Evolutionary conservation across 2,797 vertebrate genomes (phyloP), one percentile per base, ranked within the genome.

Genomic region (Sebastes cheni): DNA sequence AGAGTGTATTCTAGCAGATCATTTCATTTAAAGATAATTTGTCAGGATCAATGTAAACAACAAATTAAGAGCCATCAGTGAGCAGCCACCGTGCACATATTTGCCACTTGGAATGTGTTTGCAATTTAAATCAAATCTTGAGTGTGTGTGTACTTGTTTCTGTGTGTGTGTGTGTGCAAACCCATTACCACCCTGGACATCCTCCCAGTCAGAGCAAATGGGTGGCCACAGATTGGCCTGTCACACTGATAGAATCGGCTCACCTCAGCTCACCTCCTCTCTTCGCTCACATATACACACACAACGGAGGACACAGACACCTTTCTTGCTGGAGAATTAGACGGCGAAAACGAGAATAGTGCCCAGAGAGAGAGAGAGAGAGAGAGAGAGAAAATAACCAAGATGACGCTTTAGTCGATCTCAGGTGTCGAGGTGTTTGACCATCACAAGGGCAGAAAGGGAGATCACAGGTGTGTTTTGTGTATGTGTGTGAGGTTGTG

Each of bases 161-260:
- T 59, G 46, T 75, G 72, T 60, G 58, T 29, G 56, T 25, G 29
- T 60, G 27, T 20, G n/a, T 52, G 22, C 22, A 77, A 86, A 84
- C 25, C 81, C 74, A 86, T 90, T 92, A 91, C 89, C 84, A 79
- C 73, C 75, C 65, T 86, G 87, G 66, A 79, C 83, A 88, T 91
- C 84, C 84, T 91, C 89, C 75, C 90, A 89, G 86, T 89, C 86
- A 75, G 65, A 81, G 79, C 29, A 89, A 90, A 91, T 89, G 79
- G 87, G 80, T 89, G 87, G 79, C 85, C 82, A 84, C 85, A 88
- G 89, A 91, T 91, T 90, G 86, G 71, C 71, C 93, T 91, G 92
- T 92, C 90, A 94, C 90, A 91, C 89, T 87, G 89, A 93, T 89
- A 88, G 81, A 86, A 88, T 83, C 91, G 18, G 77, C 69, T 86